Evolutionary conservation across 2,113 vertebrate species (phyloP).

Genomic region (Brachirus orientalis): DNA sequence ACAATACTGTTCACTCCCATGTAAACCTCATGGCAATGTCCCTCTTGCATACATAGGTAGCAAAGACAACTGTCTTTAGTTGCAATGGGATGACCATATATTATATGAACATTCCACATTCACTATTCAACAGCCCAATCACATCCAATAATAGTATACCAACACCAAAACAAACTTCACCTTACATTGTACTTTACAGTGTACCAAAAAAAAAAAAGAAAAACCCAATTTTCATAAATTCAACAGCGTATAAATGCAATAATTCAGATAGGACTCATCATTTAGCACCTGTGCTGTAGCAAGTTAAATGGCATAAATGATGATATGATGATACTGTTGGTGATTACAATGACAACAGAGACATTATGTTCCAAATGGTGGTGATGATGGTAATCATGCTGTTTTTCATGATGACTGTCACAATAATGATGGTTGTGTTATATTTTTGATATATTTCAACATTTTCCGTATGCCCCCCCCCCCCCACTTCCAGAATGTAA

Average conservation of each 20-base stretch:
- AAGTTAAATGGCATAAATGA: slow-evolving; percentile 65
- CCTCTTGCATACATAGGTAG: slow-evolving; percentile 37
- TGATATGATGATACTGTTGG: slow-evolving; percentile 39
- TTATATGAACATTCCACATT: slow-evolving; percentile 38
- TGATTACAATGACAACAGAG: slow-evolving; percentile 54
- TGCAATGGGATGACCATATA: slow-evolving; percentile 27
- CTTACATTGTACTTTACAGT: slow-evolving; percentile 72
- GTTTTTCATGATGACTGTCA: slow-evolving; percentile 53
- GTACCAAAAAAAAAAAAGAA: slow-evolving; percentile 57
- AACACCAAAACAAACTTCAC: slow-evolving; percentile 65
- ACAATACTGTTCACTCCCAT: slow-evolving; percentile 33
- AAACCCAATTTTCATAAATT: slow-evolving; percentile 78
- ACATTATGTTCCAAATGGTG: slow-evolving; percentile 25
- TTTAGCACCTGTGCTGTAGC: slow-evolving; percentile 79
- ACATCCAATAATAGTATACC: slow-evolving; percentile 60
- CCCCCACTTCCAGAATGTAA: slow-evolving; percentile 59
- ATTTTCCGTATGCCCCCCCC: slow-evolving; percentile 56
- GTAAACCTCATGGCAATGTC: slow-evolving; percentile 33
- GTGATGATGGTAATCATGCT: slow-evolving; percentile 43
- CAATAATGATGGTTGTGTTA: slow-evolving; percentile 63
- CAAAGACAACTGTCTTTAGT: slow-evolving; percentile 28
- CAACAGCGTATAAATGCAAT: slow-evolving; percentile 89
- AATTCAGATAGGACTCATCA: slow-evolving; percentile 82
- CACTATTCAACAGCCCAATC: slow-evolving; percentile 40
- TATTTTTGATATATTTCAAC: slow-evolving; percentile 55